Evolutionary conservation across 2,888 invertebrate genomes (phyloP).

Genomic region (Acronicta aceris): DNA sequence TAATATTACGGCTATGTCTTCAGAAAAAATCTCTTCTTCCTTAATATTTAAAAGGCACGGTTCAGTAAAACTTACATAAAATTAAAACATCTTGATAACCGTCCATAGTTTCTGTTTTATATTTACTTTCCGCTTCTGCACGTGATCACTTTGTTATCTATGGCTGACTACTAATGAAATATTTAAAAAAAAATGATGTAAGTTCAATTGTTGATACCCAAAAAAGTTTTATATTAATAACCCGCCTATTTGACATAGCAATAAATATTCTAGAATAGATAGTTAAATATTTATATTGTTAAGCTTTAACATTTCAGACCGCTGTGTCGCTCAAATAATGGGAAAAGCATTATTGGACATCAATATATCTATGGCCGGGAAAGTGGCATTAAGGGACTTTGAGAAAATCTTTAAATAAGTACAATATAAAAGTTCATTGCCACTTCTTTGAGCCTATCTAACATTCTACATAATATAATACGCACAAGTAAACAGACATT

Average conservation of each 20-base stretch:
- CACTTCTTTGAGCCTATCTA: constrained; percentile 19
- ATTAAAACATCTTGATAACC: constrained; percentile 71
- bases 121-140: constrained; percentile 58
- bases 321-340: constrained; percentile 68
- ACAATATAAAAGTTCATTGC: constrained; percentile 8
- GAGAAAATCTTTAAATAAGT: constrained; percentile 2
- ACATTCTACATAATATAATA: constrained; percentile 54
- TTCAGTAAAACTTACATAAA: constrained; percentile 51
- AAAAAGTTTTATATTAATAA: constrained; percentile 81
- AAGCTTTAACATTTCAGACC: constrained; percentile 78
- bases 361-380: constrained; percentile 7
- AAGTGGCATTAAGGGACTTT: constrained; percentile 11
- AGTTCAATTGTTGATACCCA: constrained; percentile 77
- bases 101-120: constrained; percentile 71
- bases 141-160: constrained; percentile 44
- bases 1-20: constrained; percentile 55
- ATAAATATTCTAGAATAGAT: constrained; percentile 88
- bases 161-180: constrained; percentile 42
- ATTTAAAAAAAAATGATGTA: constrained; percentile 58
- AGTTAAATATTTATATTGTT: constrained; percentile 79
- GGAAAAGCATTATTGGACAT: constrained; percentile 36
- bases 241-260: constrained; percentile 89
- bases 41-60: constrained; percentile 58
- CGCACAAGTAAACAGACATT: constrained; percentile 70
- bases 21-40: constrained; percentile 39